Base-by-base conservation (phyloP, 2,113 vertebrate genomes). In the Pungitius pungitius region DNA sequence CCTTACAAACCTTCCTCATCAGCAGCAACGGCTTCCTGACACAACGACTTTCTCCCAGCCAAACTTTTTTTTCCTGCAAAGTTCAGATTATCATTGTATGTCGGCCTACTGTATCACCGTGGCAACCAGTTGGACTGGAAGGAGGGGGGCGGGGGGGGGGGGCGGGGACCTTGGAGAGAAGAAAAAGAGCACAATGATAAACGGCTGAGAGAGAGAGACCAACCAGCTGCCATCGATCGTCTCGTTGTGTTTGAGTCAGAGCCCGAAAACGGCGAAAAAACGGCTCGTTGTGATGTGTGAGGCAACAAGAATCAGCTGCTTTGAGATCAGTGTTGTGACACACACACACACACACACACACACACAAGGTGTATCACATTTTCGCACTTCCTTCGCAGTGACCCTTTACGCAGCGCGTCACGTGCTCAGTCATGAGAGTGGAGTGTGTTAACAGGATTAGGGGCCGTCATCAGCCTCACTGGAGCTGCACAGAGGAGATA, bases 31-130 rank as follows among this genome's bases (percentile, higher is more conserved):
- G 52, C 77, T 55, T 60, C 71, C 54, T 84, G 58, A 42, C 37
- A 81, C 83, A 85, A 87, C 77, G 86, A 80, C 66, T 76, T 68
- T 45, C 62, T 63, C 69, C 59, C 74, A 30, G 60, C 76, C 74
- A 27, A 85, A 85, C 77, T 80, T 63, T 67, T 35, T 35, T n/a
- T n/a, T n/a, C n/a, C 71, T 73, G 75, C 51, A 69, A 73, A 85
- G 78, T 85, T 83, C 27, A 64, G 20, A 0, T 58, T 68, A 64
- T 65, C 75, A 43, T 87, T 80, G 66, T 64, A 49, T 81, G 61
- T 52, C 24, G 59, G 75, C 63, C 67, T 78, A 51, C 79, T 78
- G 87, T 84, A 79, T 91, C 78, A 24, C 90, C 57, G 20, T 84
- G 84, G 86, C 85, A 89, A 91, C 90, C 13, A 0, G 18, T 58